Percentiles rank a stretch among this genome's conserved stretches.
Conservation (phyloP, 2,888 invertebrate species). For the Andrena bicolor region DNA sequence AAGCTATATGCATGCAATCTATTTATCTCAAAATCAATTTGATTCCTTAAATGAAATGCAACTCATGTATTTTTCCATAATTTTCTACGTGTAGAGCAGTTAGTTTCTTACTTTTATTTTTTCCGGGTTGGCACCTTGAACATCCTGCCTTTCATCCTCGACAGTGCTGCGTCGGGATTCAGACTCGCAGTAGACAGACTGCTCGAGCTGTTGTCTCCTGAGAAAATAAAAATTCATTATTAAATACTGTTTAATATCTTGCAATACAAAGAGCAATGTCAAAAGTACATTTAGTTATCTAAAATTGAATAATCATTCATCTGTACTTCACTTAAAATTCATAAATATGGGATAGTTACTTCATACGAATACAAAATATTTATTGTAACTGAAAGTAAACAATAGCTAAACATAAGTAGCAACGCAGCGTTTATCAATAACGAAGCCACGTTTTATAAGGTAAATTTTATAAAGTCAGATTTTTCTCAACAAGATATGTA, state of each 20-base stretch:
- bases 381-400: too few relatives aligned
- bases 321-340: too few relatives aligned
- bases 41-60: background rate
- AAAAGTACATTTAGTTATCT: background rate
- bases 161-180: constrained; percentile 75
- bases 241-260: background rate
- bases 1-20: too few relatives aligned
- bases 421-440: too few relatives aligned
- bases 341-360: background rate
- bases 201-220: constrained; percentile 83
- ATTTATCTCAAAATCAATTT: background rate
- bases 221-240: constrained; percentile 49
- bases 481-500: too few relatives aligned
- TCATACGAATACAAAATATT: background rate
- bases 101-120: constrained; percentile 78
- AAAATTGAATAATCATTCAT: background rate
- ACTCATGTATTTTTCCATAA: background rate
- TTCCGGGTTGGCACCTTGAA: constrained; percentile 76
- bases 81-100: background rate
- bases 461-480: too few relatives aligned
- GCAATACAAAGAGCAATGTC: background rate
- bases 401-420: too few relatives aligned
- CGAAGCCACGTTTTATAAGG: too few relatives aligned
- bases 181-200: constrained; percentile 82
- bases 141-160: constrained; percentile 80